Conservation (phyloP, 2,888 invertebrate species). For the Callyntrura guangdongensis region DNA sequence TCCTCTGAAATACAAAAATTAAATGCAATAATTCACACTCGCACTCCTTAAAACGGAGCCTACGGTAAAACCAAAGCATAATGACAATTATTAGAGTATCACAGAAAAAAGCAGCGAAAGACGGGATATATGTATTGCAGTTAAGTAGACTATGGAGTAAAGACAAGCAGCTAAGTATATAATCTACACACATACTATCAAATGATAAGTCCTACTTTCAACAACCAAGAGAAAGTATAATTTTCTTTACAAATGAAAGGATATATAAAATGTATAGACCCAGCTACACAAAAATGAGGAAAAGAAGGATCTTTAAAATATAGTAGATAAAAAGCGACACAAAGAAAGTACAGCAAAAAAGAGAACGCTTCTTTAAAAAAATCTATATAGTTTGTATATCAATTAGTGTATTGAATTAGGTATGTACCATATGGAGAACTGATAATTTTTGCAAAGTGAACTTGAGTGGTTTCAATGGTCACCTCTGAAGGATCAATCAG, state of each 20-base stretch:
- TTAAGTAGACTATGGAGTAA: background rate
- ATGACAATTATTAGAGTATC: constrained; percentile 1
- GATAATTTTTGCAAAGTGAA: constrained; percentile 92
- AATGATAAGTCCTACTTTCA: background rate
- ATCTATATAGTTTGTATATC: background rate
- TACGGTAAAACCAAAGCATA: constrained; percentile 2
- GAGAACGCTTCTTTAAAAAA: background rate
- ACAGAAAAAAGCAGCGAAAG: background rate
- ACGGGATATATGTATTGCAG: background rate
- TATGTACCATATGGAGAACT: constrained; percentile 91
- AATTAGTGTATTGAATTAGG: background rate
- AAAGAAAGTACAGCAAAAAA: constrained; percentile 25
- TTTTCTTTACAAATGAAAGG: background rate
- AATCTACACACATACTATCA: background rate
- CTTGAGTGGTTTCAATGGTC: constrained; percentile 90
- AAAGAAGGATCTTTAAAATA: background rate
- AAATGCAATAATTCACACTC: background rate
- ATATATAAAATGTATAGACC: background rate
- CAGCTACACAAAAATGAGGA: background rate
- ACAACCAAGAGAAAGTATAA: background rate
- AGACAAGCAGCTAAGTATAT: background rate
- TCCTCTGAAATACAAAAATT: constrained; percentile 88
- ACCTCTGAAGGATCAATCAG: constrained; percentile 91
- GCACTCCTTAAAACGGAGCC: too few relatives aligned
- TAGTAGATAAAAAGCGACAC: background rate